Conservation (phyloP, 2,797 vertebrate species). For the Selene dorsalis region DNA sequence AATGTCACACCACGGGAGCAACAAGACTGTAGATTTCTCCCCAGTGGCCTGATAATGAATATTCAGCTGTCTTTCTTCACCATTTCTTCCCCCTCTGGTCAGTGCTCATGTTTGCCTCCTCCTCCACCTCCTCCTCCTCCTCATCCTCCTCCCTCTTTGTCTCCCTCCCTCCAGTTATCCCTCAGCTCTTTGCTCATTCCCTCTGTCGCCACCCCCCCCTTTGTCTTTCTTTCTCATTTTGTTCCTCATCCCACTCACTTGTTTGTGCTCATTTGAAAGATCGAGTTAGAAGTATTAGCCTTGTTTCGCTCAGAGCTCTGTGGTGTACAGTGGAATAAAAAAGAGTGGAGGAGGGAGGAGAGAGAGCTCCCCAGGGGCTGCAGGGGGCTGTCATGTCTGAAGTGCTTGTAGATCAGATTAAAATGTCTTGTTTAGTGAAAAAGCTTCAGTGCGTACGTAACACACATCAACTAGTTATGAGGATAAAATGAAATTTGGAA, state of each 20-base stretch:
- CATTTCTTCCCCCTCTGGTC: slow-evolving; percentile 48
- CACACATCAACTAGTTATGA: slow-evolving; percentile 1
- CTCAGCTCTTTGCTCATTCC: slow-evolving; percentile 50
- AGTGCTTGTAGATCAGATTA: slow-evolving; percentile 54
- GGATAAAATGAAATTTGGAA: slow-evolving; percentile 13
- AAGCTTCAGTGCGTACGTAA: slow-evolving; percentile 25
- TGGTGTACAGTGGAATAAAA: slow-evolving; percentile 63
- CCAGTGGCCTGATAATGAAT: slow-evolving; percentile 57
- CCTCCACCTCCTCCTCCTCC: slow-evolving; percentile 14
- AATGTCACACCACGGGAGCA: slow-evolving; percentile 38
- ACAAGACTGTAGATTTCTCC: slow-evolving; percentile 39
- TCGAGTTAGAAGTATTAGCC: slow-evolving; percentile 63
- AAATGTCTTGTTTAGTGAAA: slow-evolving; percentile 46
- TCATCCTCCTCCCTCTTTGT: slow-evolving; percentile 10
- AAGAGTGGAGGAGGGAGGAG: slow-evolving; percentile 63
- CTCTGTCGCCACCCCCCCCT: slow-evolving; percentile 45
- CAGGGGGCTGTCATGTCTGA: slow-evolving; percentile 50
- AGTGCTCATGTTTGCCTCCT: slow-evolving; percentile 29
- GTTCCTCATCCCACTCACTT: slow-evolving; percentile 58
- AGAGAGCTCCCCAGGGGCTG: slow-evolving; percentile 52
- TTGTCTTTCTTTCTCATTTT: slow-evolving; percentile 61
- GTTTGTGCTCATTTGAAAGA: slow-evolving; percentile 69
- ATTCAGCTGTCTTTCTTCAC: slow-evolving; percentile 63
- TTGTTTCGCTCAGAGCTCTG: slow-evolving; percentile 58
- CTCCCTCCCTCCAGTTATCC: slow-evolving; percentile 48